Evolutionary conservation across 2,888 invertebrate species (phyloP), one percentile per base, ranked within the genome.

Genomic region (Lissocephala sabroskyi): DNA sequence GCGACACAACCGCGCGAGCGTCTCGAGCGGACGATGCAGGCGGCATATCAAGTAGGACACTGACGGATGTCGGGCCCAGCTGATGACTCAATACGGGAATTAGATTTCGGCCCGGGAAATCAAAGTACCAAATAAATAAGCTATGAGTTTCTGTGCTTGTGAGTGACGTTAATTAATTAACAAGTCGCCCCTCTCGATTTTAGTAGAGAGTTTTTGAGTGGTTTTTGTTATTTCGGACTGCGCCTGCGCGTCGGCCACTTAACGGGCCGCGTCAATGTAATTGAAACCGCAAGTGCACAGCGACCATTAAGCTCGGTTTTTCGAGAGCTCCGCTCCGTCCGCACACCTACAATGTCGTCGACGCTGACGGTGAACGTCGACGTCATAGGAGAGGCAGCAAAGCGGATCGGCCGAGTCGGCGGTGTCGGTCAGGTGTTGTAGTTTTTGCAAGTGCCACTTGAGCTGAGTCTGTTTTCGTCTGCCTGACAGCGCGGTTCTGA

Each of bases 401-500:
- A 50, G 48, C 58, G 44, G 49, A 41, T 10, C 39, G 23, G 13
- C 26, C 11, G 36, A 36, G 39, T n/a, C n/a, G n/a, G n/a, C n/a
- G n/a, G n/a, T n/a, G n/a, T n/a, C 44, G 30, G 49, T 67, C 76
- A 76, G 76, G 79, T 76, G 71, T 77, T 65, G 66, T 80, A 64
- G 79, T 79, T 79, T 79, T 80, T 70, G 79, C 81, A 71, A 76
- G 74, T 70, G 60, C 59, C 51, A 36, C 46, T 60, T 52, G 56
- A 71, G 66, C 63, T 80, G 78, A 80, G 80, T 80, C 74, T 74
- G 66, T 64, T 81, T 81, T 79, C 60, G 79, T 77, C 82, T 74
- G 80, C 65, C 67, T 66, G 74, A 71, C 76, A 71, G 80, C 59
- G 79, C 79, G 82, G 80, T 80, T 80, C 80, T 81, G 65, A 52